Base-by-base conservation (phyloP, 2,797 vertebrate species). In the Megalops cyprinoides region DNA sequence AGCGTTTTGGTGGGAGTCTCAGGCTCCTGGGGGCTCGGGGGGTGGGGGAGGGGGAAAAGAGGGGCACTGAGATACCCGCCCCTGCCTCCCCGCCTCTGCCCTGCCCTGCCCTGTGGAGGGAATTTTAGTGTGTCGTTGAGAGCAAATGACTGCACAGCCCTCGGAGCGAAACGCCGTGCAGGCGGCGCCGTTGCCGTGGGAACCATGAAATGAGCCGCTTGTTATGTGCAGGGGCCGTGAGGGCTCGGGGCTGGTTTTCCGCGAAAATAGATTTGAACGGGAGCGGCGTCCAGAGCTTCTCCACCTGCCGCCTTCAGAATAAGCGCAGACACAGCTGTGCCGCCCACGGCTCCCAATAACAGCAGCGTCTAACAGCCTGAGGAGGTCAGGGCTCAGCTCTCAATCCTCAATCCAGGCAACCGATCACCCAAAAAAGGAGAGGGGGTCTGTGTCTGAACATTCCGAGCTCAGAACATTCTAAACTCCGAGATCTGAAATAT, bases 161-260 rank as follows among this genome's bases (percentile, higher is more conserved):
- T 18, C 18, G 14, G 28, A 12, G 65, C 39, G 76, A 44, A 23
- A 39, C 37, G 42, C 44, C 25, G n/a, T 4, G 31, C 48, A 69
- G 78, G 20, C 55, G 28, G 71, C 77, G 78, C 79, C 80, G 76
- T 65, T 81, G 42, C 80, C 39, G 1, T 42, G 55, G 60, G 74
- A 81, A 39, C 80, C 78, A 20, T 75, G 34, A 55, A 55, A 53
- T 58, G 20, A 51, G 10, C 7, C 23, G 18, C 14, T 79, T 48
- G 46, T 73, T 53, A n/a, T 55, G 42, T 49, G 18, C 48, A 44
- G 31, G 31, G 46, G 44, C 65, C 74, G 14, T 44, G 77, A 58
- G 48, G 62, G 48, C 62, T 77, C 49, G 1, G 49, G 39, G 81
- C 49, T 51, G 34, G 46, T 84, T 62, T 84, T 20, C 39, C 58